Evolutionary conservation across 1,140 invertebrate genomes (phyloP).

Genomic region (Tetramorium simillimum): DNA sequence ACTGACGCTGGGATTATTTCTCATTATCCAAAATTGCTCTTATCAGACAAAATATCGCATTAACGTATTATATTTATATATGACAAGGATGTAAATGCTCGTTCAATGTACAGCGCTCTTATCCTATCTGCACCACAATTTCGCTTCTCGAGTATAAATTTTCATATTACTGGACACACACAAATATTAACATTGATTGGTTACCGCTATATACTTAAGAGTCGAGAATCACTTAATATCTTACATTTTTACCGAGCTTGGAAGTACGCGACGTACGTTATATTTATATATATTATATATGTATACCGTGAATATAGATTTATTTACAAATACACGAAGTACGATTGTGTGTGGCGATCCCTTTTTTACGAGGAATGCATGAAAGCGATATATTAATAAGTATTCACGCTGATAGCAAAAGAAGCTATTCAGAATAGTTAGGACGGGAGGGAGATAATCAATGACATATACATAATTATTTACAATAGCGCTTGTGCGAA

Average conservation of each 20-base stretch:
- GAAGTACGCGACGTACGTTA: slow-evolving; percentile 70
- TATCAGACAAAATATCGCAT: slow-evolving; percentile 41
- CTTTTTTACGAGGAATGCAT: slow-evolving; percentile 4
- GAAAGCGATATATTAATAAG: slow-evolving; percentile 31
- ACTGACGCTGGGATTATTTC: neutral
- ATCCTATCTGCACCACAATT: slow-evolving; percentile 56
- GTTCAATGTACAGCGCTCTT: slow-evolving; percentile 66
- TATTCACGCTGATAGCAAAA: slow-evolving; percentile 33
- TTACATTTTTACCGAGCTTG: slow-evolving; percentile 71
- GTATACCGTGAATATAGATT: slow-evolving; percentile 43
- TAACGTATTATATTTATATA: slow-evolving; percentile 40
- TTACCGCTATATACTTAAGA: slow-evolving; percentile 52
- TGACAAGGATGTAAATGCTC: slow-evolving; percentile 53
- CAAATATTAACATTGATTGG: slow-evolving; percentile 66
- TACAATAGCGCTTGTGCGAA: slow-evolving; percentile 50
- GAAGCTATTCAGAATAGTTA: slow-evolving; percentile 33
- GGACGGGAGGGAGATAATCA: slow-evolving; percentile 66
- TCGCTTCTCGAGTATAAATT: slow-evolving; percentile 58
- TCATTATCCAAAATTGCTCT: slow-evolving; percentile 15
- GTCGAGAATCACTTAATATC: slow-evolving; percentile 60
- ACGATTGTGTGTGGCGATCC: slow-evolving; percentile 45
- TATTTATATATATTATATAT: slow-evolving; percentile 38
- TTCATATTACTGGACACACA: slow-evolving; percentile 54
- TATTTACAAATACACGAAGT: slow-evolving; percentile 69
- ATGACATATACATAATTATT: slow-evolving; percentile 59